Evolutionary conservation across 1,140 invertebrate genomes (phyloP).

Genomic region (Ganaspis sp.): DNA sequence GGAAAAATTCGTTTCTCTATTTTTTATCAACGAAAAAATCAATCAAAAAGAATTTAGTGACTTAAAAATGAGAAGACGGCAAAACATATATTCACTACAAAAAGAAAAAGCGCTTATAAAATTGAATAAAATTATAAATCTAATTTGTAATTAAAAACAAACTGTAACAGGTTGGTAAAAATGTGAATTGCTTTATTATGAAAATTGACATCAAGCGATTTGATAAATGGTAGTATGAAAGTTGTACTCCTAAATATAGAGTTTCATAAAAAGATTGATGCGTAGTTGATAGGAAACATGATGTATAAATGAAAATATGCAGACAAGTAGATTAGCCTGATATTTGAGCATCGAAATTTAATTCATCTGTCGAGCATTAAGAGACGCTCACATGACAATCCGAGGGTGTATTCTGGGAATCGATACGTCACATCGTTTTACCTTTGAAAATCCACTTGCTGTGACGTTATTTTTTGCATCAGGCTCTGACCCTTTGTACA

Average conservation of each 20-base stretch:
- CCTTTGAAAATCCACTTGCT: conserved; percentile 8
- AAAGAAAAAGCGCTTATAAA: no score
- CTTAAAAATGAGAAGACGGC: no score
- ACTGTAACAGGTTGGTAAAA: no score
- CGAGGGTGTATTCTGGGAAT: not conserved
- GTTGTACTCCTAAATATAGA: not conserved
- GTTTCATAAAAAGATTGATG: not conserved
- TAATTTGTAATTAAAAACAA: no score
- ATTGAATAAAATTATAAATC: no score
- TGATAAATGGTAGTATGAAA: not conserved
- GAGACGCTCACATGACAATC: not conserved
- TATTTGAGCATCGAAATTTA: conserved; percentile 28
- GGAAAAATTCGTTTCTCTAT: no score
- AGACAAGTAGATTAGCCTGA: conserved; percentile 4
- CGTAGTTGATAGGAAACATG: not conserved
- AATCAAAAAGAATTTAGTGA: no score
- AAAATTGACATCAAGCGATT: not conserved
- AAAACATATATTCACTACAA: no score
- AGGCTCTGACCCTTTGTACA: not conserved
- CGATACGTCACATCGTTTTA: conserved; percentile 13
- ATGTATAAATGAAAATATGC: conserved; percentile 19
- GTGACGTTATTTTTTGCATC: conserved; percentile 20
- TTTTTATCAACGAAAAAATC: no score
- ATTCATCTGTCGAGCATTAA: not conserved
- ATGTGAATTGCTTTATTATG: no score